A percentile compares a stretch with the other conserved stretches of the same genome.
phyloP scores from a whole-genome alignment of 2,113 vertebrate genomes.

The Amblyopsis rosae region DNA sequence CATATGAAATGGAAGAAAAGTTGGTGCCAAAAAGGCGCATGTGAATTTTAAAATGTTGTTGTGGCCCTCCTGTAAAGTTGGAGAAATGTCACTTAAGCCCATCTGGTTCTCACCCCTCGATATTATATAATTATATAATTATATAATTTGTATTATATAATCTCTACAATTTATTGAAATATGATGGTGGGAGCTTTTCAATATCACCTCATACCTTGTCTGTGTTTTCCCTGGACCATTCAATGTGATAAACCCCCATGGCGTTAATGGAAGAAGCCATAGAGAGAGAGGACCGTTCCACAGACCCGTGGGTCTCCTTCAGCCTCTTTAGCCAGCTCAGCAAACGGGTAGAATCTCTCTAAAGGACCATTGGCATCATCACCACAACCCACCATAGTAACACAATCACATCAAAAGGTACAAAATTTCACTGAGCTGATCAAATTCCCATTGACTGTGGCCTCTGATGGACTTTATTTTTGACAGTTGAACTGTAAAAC shows the following conservation, averaged over 20 bases:
- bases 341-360: conserved; percentile 70
- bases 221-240: conserved; percentile 48
- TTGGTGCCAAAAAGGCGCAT: too few species aligned
- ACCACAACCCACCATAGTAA: too few species aligned
- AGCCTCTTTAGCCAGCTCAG: conserved; percentile 73
- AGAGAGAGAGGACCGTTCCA: conserved; percentile 77
- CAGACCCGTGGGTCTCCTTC: conserved; percentile 78
- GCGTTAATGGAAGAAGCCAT: conserved; percentile 73
- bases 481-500: background rate
- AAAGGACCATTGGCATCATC: background rate
- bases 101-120: background rate
- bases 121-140: background rate
- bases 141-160: background rate
- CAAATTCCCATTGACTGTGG: too few species aligned
- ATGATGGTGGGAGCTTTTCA: background rate
- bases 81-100: too few species aligned
- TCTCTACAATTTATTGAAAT: background rate
- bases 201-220: conserved; percentile 48
- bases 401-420: too few species aligned
- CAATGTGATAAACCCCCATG: conserved; percentile 71
- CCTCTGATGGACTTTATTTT: background rate
- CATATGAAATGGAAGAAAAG: too few species aligned
- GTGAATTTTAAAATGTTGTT: too few species aligned
- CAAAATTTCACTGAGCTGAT: too few species aligned
- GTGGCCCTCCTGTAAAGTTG: too few species aligned